phyloP scores from a whole-genome alignment of 2,113 vertebrate genomes.

The Electrona antarctica region DNA sequence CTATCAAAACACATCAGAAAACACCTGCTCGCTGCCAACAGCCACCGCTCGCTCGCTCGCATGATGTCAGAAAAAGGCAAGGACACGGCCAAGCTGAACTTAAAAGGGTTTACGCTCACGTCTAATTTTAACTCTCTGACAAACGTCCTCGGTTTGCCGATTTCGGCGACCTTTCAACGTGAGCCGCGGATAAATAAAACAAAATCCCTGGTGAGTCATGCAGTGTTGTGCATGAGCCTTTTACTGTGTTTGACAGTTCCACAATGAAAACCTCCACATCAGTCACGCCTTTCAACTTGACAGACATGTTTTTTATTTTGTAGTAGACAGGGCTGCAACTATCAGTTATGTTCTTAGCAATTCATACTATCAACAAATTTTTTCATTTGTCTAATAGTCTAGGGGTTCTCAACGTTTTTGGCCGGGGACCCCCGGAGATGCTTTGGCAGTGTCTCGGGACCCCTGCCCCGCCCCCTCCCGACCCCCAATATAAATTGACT shows the following conservation, averaged over 20 bases:
- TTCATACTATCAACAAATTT: too few relatives aligned
- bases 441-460: too few relatives aligned
- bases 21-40: conserved; percentile 36
- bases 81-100: conserved; percentile 24
- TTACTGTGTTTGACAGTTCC: conserved; percentile 16
- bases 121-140: not conserved
- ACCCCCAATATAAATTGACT: too few relatives aligned
- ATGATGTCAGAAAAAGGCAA: conserved; percentile 37
- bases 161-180: not conserved
- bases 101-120: not conserved
- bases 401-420: too few relatives aligned
- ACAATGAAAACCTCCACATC: too few relatives aligned
- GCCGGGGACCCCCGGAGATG: too few relatives aligned
- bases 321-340: too few relatives aligned
- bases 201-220: not conserved
- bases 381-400: too few relatives aligned
- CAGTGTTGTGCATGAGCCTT: not conserved
- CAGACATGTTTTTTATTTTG: too few relatives aligned
- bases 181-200: not conserved
- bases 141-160: not conserved
- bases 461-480: too few relatives aligned
- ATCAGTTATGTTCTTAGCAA: too few relatives aligned
- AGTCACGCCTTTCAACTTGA: too few relatives aligned
- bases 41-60: not conserved
- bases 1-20: conserved; percentile 30